These are phyloP conservation scores for Potamilus streckersoni DNA, from an alignment of 1,140 invertebrate genomes.

Conservation along the genomic window DNA sequence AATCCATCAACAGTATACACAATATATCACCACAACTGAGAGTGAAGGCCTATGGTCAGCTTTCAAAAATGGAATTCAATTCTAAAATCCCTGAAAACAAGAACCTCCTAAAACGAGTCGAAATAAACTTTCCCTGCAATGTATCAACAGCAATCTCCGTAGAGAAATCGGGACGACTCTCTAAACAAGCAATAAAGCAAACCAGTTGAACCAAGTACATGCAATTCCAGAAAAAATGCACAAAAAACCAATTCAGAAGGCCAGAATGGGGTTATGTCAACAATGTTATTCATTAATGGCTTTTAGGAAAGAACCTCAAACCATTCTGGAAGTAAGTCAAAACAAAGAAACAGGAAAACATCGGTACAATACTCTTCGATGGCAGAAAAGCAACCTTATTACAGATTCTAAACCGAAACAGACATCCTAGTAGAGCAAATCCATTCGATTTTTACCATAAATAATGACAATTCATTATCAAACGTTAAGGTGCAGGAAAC, in stretches of 20 bases:
- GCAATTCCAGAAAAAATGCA: conserved; percentile 5
- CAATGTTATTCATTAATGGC: not conserved
- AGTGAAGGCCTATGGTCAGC: not conserved
- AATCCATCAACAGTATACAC: not conserved
- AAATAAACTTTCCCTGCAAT: not conserved
- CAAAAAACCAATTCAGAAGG: not conserved
- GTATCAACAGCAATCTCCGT: not conserved
- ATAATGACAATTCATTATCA: not conserved
- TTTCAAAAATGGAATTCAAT: not conserved
- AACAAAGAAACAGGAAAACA: conserved; percentile 12
- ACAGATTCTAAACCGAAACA: not conserved
- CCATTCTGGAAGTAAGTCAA: conserved; percentile 9
- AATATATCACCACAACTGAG: not conserved
- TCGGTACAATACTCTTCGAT: not conserved
- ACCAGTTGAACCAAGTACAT: conserved; percentile 20
- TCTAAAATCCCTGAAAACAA: not conserved
- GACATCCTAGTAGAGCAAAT: conserved; percentile 18
- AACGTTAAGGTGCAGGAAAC: not conserved
- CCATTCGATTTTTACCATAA: conserved; percentile 27
- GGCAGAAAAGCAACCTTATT: not conserved
- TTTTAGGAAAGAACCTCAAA: conserved; percentile 1
- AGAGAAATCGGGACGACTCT: not conserved
- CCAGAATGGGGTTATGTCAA: conserved; percentile 12
- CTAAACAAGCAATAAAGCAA: conserved; percentile 19
- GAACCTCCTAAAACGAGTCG: not conserved